Base-by-base conservation (phyloP, 2,113 vertebrate genomes). In the Xerus inauris region DNA sequence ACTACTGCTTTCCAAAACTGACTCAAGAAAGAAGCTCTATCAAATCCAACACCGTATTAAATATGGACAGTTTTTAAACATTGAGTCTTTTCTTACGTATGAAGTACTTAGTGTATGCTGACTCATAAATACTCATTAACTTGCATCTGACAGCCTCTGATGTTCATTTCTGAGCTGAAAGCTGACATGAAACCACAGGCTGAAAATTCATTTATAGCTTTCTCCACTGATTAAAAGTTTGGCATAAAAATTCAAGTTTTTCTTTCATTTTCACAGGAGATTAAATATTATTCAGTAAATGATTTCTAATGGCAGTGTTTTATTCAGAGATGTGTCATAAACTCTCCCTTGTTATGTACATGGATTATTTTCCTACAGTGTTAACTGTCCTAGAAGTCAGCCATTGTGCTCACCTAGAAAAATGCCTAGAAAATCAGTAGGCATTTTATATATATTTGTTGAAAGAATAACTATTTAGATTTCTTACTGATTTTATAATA, bases 131-230 rank as follows among this genome's bases (percentile, higher is more conserved):
- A 72, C 30, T 93, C 64, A 86, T 96, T 94, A 94, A 86, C 40
- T 95, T 79, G 57, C 14, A 57, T 54, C 28, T 94, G 87, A 77
- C 87, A 89, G 54, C 67, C 8, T 93, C 32, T 62, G 84, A 89
- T 92, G 24, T 64, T 93, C 62, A 69, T 95, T 93, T 83, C n/a
- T 91, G 57, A 89, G 38, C 47, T 89, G 19, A 32, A 95, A 83
- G 4, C 26, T 94, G 40, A 89, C 28, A 65, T 73, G 54, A 94
- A 95, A 67, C 35, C 93, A 83, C 9, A 83, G 75, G 14, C 57
- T 92, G 24, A 69, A 82, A 94, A 91, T 69, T 42, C 71, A 89
- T 65, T 87, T 80, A 40, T 19, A 83, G 24, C 28, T 75, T 94
- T 82, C 38, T 85, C 35, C 32, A 40, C 38, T 91, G 67, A 82